phyloP scores from a whole-genome alignment of 2,888 invertebrate species.

The Nemurella pictetii region DNA sequence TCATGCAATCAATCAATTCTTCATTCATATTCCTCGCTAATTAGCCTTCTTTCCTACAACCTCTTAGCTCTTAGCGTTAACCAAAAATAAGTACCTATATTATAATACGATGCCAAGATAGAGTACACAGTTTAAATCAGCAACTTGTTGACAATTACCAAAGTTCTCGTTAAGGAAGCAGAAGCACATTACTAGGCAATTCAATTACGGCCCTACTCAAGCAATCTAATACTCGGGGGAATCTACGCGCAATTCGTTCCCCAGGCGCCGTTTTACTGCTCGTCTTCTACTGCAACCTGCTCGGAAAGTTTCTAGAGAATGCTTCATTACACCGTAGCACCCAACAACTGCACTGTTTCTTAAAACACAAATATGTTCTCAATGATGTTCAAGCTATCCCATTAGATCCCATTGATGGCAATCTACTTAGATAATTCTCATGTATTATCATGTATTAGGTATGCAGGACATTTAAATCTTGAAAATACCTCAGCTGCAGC shows the following conservation, averaged over 20 bases:
- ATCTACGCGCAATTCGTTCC: background rate
- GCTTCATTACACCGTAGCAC: background rate
- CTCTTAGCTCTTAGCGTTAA: background rate
- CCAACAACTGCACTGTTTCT: background rate
- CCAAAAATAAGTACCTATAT: background rate
- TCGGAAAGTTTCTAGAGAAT: background rate
- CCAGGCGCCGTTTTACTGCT: background rate
- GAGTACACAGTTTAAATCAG: background rate
- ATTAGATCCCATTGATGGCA: too few species aligned
- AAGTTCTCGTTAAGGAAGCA: constrained; percentile 23
- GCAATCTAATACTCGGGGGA: constrained; percentile 13
- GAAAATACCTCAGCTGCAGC: background rate
- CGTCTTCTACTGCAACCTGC: background rate
- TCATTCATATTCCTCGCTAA: background rate
- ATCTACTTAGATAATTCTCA: too few species aligned
- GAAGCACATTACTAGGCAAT: constrained; percentile 14
- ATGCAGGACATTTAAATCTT: background rate
- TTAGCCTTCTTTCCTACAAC: background rate
- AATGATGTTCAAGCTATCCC: background rate
- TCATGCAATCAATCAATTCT: background rate
- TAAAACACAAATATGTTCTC: background rate
- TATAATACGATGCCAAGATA: background rate
- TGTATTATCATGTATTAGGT: too few species aligned
- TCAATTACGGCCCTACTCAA: constrained; percentile 15
- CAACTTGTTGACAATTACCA: constrained; percentile 18